A percentile compares a stretch with the other conserved stretches of the same genome.
These are phyloP conservation scores for Lethenteron camtschaticum DNA, from an alignment of 2,113 vertebrate species.

Conservation along the genomic window DNA sequence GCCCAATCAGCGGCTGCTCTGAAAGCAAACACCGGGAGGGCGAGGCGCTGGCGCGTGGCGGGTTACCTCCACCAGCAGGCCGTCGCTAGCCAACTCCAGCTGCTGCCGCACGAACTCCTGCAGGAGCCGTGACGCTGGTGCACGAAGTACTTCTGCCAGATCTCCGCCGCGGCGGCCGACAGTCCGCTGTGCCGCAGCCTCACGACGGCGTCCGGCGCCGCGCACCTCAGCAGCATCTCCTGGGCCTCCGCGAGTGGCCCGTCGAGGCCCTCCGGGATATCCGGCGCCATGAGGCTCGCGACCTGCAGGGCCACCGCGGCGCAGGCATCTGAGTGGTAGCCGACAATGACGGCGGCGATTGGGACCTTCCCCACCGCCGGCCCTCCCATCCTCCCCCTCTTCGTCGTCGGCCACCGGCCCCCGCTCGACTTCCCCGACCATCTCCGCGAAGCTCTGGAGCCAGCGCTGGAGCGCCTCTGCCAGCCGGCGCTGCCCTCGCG, in stretches of 20 bases:
- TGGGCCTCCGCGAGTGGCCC: slow-evolving; percentile 23
- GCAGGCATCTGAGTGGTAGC: slow-evolving; percentile 58
- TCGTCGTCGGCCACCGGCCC: too few relatives aligned
- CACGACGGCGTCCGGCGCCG: slow-evolving; percentile 60
- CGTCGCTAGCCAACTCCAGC: too few relatives aligned
- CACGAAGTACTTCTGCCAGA: slow-evolving; percentile 32
- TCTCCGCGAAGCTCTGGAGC: too few relatives aligned
- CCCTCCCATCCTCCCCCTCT: too few relatives aligned
- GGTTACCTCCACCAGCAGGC: too few relatives aligned
- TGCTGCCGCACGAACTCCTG: slow-evolving; percentile 31
- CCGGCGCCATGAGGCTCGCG: slow-evolving; percentile 17
- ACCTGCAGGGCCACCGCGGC: slow-evolving; percentile 57
- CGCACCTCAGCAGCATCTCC: slow-evolving; percentile 42
- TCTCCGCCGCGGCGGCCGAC: slow-evolving; percentile 16
- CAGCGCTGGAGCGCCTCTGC: too few relatives aligned
- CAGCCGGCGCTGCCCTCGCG: too few relatives aligned
- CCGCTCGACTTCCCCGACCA: too few relatives aligned
- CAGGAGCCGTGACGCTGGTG: slow-evolving; percentile 47
- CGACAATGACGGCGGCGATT: slow-evolving; percentile 33
- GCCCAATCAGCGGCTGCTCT: slow-evolving; percentile 12
- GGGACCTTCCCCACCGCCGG: too few relatives aligned
- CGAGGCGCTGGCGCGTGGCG: too few relatives aligned
- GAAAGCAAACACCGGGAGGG: background rate
- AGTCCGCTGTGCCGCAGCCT: slow-evolving; percentile 25
- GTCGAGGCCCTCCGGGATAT: slow-evolving; percentile 13